These are phyloP conservation scores for Sylvilagus bachmani DNA, from an alignment of 2,113 vertebrate genomes.

Conservation along the genomic window DNA sequence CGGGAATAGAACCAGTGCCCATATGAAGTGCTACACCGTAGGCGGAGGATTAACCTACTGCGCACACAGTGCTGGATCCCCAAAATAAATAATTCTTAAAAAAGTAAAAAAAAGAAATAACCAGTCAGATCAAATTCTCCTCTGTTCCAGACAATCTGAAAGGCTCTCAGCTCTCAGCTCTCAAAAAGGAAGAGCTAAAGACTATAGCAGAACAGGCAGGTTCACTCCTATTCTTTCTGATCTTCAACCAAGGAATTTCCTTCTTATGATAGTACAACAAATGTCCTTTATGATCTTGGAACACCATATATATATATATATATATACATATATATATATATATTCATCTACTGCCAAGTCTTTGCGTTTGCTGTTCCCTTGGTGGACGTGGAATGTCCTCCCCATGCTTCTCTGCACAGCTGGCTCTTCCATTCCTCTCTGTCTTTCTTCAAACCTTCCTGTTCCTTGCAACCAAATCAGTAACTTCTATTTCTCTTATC, in stretches of 20 bases:
- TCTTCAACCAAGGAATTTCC: not conserved
- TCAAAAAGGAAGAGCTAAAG: not conserved
- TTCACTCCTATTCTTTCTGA: not conserved
- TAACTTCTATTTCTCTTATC: not conserved
- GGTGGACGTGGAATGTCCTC: not conserved
- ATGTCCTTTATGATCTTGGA: not conserved
- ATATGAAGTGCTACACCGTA: no score
- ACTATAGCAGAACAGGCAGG: rapidly evolving
- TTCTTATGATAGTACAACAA: not conserved
- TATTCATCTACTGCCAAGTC: not conserved
- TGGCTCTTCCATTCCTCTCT: not conserved
- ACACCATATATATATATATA: no score
- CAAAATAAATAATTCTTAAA: not conserved
- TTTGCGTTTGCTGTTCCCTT: not conserved
- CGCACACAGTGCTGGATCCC: not conserved
- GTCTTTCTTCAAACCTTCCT: not conserved
- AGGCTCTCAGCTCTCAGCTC: not conserved
- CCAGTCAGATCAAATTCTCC: no score
- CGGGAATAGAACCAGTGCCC: no score
- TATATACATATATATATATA: no score
- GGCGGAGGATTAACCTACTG: not conserved
- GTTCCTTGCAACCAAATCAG: not conserved
- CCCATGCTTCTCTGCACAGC: not conserved
- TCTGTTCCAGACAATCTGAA: rapidly evolving
- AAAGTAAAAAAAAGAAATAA: no score